Conservation (phyloP, 2,113 vertebrate genomes). For the Rousettus leschenaultii region DNA sequence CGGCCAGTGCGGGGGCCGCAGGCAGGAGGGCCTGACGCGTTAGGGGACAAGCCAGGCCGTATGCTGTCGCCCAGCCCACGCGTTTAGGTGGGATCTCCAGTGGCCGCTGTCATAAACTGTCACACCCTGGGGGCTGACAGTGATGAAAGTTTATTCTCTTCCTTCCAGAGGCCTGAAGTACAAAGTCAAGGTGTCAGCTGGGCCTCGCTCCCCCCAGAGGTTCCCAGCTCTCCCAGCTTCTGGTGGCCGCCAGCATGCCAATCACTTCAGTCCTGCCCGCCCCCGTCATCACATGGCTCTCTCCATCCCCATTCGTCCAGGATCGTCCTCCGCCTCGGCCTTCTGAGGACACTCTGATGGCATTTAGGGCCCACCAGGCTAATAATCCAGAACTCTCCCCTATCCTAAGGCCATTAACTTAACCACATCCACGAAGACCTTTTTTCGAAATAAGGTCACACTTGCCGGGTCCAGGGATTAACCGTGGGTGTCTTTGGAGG, state of each 20-base stretch:
- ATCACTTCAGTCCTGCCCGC: background rate
- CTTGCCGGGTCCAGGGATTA: background rate
- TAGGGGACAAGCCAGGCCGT: rapidly evolving
- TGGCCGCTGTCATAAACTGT: rapidly evolving
- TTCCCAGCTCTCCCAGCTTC: rapidly evolving
- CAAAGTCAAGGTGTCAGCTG: background rate
- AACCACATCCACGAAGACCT: background rate
- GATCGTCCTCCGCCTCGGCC: rapidly evolving
- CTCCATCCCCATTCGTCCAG: rapidly evolving
- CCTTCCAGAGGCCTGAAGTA: rapidly evolving
- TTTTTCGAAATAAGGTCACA: no score
- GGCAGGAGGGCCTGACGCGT: rapidly evolving
- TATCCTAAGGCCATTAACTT: background rate
- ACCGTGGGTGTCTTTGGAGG: background rate
- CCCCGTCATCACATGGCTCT: rapidly evolving
- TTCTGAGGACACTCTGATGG: rapidly evolving
- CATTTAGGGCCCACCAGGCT: rapidly evolving
- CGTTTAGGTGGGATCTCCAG: rapidly evolving
- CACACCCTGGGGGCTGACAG: background rate
- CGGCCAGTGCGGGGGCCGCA: background rate
- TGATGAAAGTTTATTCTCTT: rapidly evolving
- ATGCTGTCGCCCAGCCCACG: rapidly evolving
- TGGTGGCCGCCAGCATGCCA: rapidly evolving
- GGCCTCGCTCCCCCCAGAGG: rapidly evolving
- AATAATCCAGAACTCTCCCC: background rate